Percentiles rank a stretch among this genome's conserved stretches.
These are phyloP conservation scores for Crocidura indochinensis DNA, from an alignment of 2,797 vertebrate species.

Conservation along the genomic window DNA sequence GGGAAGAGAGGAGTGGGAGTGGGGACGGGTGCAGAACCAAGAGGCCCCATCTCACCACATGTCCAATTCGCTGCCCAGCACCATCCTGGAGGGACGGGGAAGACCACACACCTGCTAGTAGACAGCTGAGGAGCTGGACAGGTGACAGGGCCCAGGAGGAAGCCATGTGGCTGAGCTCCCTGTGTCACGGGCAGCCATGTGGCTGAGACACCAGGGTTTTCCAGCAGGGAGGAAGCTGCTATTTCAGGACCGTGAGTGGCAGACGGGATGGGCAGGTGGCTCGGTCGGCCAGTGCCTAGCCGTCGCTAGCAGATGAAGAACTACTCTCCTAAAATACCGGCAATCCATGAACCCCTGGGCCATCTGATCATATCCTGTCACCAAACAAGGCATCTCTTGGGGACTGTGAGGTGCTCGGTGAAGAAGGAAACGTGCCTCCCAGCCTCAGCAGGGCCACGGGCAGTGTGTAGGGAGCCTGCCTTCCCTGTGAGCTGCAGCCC, in stretches of 20 bases:
- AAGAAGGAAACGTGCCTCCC: background rate
- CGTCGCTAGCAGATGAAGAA: background rate
- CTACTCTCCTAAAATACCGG: background rate
- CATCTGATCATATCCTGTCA: background rate
- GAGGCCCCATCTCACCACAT: too few species aligned
- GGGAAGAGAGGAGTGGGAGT: too few species aligned
- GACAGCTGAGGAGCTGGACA: too few species aligned
- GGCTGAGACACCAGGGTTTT: too few species aligned
- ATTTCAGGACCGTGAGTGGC: background rate
- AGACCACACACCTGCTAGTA: too few species aligned
- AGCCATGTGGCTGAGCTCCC: too few species aligned
- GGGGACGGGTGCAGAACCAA: too few species aligned
- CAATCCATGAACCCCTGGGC: background rate
- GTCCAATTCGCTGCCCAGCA: too few species aligned
- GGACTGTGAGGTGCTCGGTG: background rate
- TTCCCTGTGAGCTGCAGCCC: too few species aligned
- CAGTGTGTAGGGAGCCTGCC: background rate
- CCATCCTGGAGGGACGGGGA: too few species aligned
- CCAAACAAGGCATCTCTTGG: background rate
- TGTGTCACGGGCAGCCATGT: too few species aligned
- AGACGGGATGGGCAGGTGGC: background rate
- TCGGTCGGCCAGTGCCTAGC: background rate
- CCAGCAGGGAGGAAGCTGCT: background rate
- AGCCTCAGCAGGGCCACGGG: background rate
- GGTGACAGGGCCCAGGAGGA: too few species aligned